Base-by-base conservation (phyloP, 2,797 vertebrate genomes). In the Rhinoraja longicauda region DNA sequence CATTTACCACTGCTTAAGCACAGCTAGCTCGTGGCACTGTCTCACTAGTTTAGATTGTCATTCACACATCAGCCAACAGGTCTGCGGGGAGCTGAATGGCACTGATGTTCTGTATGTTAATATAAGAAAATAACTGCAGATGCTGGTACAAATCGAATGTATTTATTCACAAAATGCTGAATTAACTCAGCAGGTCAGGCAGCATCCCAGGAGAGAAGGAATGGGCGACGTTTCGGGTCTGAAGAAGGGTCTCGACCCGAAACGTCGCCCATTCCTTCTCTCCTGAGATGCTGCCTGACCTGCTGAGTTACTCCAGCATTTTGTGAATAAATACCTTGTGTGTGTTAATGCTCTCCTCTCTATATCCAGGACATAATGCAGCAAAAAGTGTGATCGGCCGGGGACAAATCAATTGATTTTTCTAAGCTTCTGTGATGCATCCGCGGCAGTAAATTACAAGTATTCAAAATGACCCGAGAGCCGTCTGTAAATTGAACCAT, bases 1-100 rank as follows among this genome's bases (percentile, higher is more conserved):
- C 84, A 36, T 32, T 67, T 62, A 88, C 67, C 88, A n/a, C 62
- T 88, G 15, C 84, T 84, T 84, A 59, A 84, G 84, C 59, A 59
- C n/a, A 84, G 26, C 53, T 36, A 88, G 59, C 84, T 88, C 36
- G n/a, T 15, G 84, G n/a, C 84, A 64, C 84, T 88, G 59, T 64
- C 59, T 88, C 59, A 64, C 84, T 21, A 67, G 62, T 36, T 88
- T 36, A 67, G 62, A 8, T 62, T 78, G n/a, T 36, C 62, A 64
- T 32, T 36, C n/a, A 36, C 84, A 67, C 62, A 88, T 88, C 84
- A 88, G 84, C 19, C n/a, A 32, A 21, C 2, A 36, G 84, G 8
- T 15, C 62, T 36, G n/a, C 84, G 21, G 84, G 17, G 84, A 88
- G 36, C 19, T 36, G 17, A 88, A 88, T 21, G 17, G 13, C 8